Evolutionary conservation across 2,797 vertebrate genomes (phyloP).

Genomic region (Pseudopleuronectes americanus): DNA sequence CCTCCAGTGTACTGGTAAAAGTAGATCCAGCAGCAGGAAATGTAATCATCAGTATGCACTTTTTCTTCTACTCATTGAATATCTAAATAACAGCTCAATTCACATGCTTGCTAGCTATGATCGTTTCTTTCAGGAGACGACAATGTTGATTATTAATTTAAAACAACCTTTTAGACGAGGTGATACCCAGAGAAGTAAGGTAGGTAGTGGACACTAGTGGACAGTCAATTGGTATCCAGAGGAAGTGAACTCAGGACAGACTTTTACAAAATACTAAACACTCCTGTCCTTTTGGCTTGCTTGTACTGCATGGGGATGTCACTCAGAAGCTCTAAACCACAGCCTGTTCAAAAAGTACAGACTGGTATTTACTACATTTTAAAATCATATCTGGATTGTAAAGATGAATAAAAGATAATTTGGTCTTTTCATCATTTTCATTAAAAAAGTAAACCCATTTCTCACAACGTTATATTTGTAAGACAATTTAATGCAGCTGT

Average conservation of each 20-base stretch:
- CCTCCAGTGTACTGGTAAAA: conserved; percentile 16
- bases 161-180: background rate
- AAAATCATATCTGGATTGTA: too few relatives aligned
- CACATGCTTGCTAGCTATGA: background rate
- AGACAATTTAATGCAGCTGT: too few relatives aligned
- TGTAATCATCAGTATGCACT: background rate
- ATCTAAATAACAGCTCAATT: background rate
- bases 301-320: conserved; percentile 2
- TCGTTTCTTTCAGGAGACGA: background rate
- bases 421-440: too few relatives aligned
- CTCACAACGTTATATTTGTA: too few relatives aligned
- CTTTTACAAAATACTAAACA: conserved; percentile 42
- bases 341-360: too few relatives aligned
- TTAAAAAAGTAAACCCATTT: too few relatives aligned
- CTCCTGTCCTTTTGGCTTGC: conserved; percentile 1
- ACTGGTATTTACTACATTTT: too few relatives aligned
- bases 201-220: background rate
- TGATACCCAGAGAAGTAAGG: background rate
- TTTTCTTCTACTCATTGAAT: background rate
- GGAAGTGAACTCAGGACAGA: conserved; percentile 11
- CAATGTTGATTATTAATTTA: conserved; percentile 1
- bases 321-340: background rate
- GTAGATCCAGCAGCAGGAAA: conserved; percentile 16
- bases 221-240: conserved; percentile 37
- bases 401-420: too few relatives aligned